These are phyloP conservation scores for Melanophora roralis DNA, from an alignment of 2,888 invertebrate species.

Conservation along the genomic window DNA sequence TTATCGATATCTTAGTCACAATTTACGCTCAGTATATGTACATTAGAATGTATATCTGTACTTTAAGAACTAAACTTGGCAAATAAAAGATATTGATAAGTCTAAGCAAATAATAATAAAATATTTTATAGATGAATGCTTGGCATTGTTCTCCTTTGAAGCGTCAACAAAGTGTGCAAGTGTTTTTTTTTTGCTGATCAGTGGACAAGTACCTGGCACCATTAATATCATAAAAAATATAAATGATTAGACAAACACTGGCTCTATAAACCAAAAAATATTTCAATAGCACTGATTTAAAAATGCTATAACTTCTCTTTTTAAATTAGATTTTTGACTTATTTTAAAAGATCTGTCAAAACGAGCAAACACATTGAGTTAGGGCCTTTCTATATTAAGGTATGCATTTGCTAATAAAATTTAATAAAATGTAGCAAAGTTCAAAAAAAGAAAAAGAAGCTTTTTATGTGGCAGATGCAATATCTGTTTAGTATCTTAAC, in stretches of 20 bases:
- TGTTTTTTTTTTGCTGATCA: not conserved
- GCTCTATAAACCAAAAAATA: no score
- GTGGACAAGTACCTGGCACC: not conserved
- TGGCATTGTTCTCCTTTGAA: conserved; percentile 26
- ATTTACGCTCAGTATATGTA: not conserved
- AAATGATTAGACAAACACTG: not conserved
- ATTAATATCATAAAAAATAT: not conserved
- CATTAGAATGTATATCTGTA: no score
- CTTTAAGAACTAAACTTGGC: no score
- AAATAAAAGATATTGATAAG: conserved; percentile 11
- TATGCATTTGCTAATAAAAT: not conserved
- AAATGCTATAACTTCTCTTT: no score
- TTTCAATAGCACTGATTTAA: no score
- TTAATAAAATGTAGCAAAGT: not conserved
- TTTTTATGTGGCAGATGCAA: conserved; percentile 37
- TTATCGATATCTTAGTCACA: no score
- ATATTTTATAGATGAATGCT: conserved; percentile 24
- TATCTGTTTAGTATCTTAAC: not conserved
- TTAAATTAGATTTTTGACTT: no score
- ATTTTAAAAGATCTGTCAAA: no score
- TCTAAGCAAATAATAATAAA: not conserved
- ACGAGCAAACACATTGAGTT: no score
- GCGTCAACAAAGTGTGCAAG: conserved; percentile 16
- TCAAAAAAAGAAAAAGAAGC: not conserved
- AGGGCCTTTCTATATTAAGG: no score